Percentiles rank a stretch among this genome's conserved stretches.
These are phyloP conservation scores for Anisognathus igniventris DNA, from an alignment of 2,797 vertebrate genomes.

Conservation along the genomic window DNA sequence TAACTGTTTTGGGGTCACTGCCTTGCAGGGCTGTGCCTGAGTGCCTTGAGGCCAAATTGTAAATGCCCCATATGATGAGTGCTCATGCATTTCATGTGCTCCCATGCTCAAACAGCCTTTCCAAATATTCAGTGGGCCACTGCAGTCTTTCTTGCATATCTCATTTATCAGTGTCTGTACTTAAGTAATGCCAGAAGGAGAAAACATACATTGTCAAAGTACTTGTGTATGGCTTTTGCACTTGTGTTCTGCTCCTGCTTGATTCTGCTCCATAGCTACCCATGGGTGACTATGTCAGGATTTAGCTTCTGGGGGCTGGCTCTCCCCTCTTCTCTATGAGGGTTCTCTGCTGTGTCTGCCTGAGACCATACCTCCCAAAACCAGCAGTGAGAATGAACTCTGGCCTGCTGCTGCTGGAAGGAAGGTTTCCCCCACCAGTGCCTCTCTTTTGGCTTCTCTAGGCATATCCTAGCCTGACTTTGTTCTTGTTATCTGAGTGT, in stretches of 20 bases:
- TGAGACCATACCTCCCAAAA: neutral
- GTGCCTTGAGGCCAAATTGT: neutral
- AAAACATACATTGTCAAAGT: neutral
- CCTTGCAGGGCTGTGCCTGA: neutral
- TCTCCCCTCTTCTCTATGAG: neutral
- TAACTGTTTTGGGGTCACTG: neutral
- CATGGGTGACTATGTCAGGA: rapidly evolving
- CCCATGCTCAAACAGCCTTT: neutral
- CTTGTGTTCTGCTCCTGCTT: neutral
- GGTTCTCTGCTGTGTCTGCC: neutral
- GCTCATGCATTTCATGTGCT: neutral
- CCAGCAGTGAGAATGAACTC: neutral
- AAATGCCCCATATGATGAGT: neutral
- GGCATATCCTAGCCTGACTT: neutral
- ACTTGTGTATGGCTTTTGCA: neutral
- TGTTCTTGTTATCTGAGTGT: neutral
- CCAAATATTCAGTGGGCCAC: neutral
- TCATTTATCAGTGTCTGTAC: neutral
- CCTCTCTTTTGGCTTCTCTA: neutral
- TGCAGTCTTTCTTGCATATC: neutral
- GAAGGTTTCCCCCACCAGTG: neutral
- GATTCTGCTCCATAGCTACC: neutral
- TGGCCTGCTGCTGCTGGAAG: neutral
- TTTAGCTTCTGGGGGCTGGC: neutral
- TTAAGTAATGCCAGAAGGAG: neutral